phyloP scores from a whole-genome alignment of 2,113 vertebrate genomes.

The Osmerus mordax region DNA sequence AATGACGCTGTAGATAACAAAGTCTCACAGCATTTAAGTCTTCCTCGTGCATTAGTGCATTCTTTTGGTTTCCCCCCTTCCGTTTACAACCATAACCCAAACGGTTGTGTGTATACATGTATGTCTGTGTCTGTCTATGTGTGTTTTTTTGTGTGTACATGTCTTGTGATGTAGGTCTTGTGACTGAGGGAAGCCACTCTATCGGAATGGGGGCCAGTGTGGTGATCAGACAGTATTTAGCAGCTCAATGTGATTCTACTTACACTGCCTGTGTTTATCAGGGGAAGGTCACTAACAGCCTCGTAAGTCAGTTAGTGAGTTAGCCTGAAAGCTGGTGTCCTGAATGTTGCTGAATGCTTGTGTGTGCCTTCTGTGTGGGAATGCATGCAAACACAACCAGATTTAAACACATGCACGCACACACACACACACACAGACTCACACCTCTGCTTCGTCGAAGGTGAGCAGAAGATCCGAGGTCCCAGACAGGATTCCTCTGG shows the following conservation, averaged over 20 bases:
- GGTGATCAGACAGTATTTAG: slow-evolving; percentile 46
- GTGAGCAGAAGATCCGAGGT: slow-evolving; percentile 96
- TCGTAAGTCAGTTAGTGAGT: too few species aligned
- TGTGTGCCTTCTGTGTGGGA: not conserved
- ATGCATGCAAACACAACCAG: not conserved
- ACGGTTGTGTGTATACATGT: not conserved
- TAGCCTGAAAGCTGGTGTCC: not conserved
- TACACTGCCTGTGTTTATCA: slow-evolving; percentile 18
- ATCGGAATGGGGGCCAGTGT: slow-evolving; percentile 41
- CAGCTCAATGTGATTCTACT: slow-evolving; percentile 59
- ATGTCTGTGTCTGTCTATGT: not conserved
- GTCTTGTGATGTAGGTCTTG: slow-evolving; percentile 68
- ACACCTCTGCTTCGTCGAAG: slow-evolving; percentile 96
- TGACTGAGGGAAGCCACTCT: slow-evolving; percentile 54
- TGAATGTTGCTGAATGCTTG: not conserved
- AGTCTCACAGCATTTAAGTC: slow-evolving; percentile 3
- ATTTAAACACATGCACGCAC: not conserved
- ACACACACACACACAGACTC: slow-evolving; percentile 20
- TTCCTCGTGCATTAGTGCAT: too few species aligned
- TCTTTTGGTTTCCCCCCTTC: too few species aligned
- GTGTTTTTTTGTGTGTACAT: slow-evolving; percentile 1
- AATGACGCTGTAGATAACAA: too few species aligned
- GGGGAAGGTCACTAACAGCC: too few species aligned
- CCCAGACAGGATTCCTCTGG: slow-evolving; percentile 94
- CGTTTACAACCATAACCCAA: not conserved